Conservation (phyloP, 2,888 invertebrate genomes). For the Tetragonisca angustula region DNA sequence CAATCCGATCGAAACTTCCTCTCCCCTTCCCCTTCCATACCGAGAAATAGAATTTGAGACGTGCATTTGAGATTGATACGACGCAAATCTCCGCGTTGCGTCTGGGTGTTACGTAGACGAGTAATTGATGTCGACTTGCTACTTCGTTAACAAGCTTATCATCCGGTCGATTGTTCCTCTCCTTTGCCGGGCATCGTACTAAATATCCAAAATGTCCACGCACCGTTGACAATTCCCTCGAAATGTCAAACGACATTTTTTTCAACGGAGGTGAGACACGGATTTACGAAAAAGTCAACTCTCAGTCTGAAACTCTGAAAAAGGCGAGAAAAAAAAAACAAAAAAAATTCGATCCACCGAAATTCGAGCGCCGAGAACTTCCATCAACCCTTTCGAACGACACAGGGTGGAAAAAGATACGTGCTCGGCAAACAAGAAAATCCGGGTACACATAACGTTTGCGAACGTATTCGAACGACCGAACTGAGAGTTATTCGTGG, state of each 20-base stretch:
- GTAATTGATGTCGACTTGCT: conserved; percentile 11
- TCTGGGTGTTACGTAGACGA: not conserved
- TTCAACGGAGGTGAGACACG: no score
- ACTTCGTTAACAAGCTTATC: conserved; percentile 22
- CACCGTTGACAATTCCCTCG: not conserved
- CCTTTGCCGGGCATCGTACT: not conserved
- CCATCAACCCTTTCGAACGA: not conserved
- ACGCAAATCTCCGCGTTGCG: not conserved
- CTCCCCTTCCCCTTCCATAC: not conserved
- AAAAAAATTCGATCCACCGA: not conserved
- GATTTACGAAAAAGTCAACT: no score
- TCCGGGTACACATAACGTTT: not conserved
- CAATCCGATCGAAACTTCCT: conserved; percentile 30
- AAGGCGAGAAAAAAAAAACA: no score
- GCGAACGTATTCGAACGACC: not conserved
- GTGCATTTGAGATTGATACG: conserved; percentile 12
- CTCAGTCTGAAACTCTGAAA: no score
- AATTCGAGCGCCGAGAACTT: not conserved
- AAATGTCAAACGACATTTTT: not conserved
- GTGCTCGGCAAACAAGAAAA: conserved; percentile 35
- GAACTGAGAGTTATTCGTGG: conserved; percentile 30
- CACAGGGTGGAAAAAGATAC: not conserved
- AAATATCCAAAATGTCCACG: not conserved
- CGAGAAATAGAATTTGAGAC: conserved; percentile 26
- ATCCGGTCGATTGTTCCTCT: not conserved